Conservation (phyloP, 2,113 vertebrate species). For the Platichthys stellatus region DNA sequence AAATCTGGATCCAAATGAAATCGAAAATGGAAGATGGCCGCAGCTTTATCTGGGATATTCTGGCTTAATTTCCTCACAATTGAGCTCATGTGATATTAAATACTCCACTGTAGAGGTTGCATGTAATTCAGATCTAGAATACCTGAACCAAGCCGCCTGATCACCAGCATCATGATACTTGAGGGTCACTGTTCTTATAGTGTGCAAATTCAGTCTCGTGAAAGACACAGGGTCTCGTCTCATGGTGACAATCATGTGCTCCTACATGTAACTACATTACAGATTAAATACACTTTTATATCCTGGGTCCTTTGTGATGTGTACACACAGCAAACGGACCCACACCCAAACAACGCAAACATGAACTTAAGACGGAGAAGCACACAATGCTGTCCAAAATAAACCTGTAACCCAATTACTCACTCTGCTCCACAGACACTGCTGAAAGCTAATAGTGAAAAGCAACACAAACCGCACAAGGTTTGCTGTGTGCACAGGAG, state of each 20-base stretch:
- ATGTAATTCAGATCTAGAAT: no score
- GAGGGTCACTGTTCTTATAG: no score
- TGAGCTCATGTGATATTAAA: no score
- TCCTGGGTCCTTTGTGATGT: slow-evolving; percentile 22
- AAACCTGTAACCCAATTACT: slow-evolving; percentile 4
- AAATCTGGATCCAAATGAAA: no score
- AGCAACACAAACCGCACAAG: slow-evolving; percentile 1
- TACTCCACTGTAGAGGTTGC: no score
- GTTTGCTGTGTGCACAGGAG: slow-evolving; percentile 20
- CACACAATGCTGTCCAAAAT: neutral
- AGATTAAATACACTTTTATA: slow-evolving; percentile 29
- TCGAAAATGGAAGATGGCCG: no score
- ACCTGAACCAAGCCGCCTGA: no score
- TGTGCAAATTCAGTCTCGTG: no score
- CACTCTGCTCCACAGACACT: neutral
- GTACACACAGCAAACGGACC: slow-evolving; percentile 41
- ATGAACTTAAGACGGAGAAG: slow-evolving; percentile 1
- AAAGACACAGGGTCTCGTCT: neutral
- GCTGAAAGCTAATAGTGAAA: neutral
- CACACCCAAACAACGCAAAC: slow-evolving; percentile 15
- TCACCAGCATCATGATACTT: no score
- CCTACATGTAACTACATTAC: slow-evolving; percentile 1
- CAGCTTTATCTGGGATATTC: no score
- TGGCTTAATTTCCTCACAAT: no score
- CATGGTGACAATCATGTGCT: slow-evolving; percentile 21